Evolutionary conservation across 2,113 vertebrate genomes (phyloP), one percentile per base, ranked within the genome.

Genomic region (Hipposideros armiger): DNA sequence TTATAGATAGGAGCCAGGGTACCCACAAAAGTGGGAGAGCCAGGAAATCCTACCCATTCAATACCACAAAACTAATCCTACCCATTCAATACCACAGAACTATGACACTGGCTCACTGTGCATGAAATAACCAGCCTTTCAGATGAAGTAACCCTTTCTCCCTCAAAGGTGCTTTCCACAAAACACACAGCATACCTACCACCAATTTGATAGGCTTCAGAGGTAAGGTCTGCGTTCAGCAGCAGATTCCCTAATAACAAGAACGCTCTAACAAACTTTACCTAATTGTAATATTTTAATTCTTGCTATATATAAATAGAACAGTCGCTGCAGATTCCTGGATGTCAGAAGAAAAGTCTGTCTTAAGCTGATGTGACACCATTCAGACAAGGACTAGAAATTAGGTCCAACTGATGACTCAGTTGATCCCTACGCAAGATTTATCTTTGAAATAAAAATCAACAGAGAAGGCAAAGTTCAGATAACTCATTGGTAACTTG

Each of bases 391-490:
- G 60, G n/a, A 64, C 81, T 70, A 58, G 36, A 94, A 83, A 91
- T 82, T 82, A 64, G 58, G 92, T 92, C 62, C 81, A 82, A 1
- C 7, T 67, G 47, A 87, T 72, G n/a, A 69, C 54, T 76, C 69
- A 86, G 36, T 36, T 90, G 81, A 90, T 84, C 64, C 32, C 22
- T 50, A 95, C 84, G 11, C 56, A 86, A 83, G 92, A 94, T 81
- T 88, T 84, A 69, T 60, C 47, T 95, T 85, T 77, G 54, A 89
- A 96, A 93, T 86, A 91, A 95, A 93, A 73, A 85, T 64, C 28
- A 94, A 24, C 24, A 16, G 28, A 87, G 58, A 87, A 76, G 36
- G 8, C 16, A 52, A 77, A 76, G 24, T 80, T 78, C 50, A 78
- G 40, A 62, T 69, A 90, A 92, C 50, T 92, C 90, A 64, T 26